These are phyloP conservation scores for Origma solitaria DNA, from an alignment of 2,113 vertebrate genomes.

Conservation along the genomic window DNA sequence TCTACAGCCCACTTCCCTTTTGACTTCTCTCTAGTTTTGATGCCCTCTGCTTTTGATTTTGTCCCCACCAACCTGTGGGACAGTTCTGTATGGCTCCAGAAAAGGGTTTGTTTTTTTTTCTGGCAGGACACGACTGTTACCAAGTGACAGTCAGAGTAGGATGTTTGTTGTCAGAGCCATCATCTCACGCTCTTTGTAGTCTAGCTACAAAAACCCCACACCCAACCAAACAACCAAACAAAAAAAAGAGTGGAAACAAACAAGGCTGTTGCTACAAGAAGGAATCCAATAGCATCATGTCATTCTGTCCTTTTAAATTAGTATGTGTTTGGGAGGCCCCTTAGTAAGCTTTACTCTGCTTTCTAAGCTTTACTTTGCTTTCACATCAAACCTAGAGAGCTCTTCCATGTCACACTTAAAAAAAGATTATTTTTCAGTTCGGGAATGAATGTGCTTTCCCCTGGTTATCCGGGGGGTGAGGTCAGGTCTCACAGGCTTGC, in stretches of 20 bases:
- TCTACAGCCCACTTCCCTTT: not conserved
- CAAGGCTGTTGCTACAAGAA: not conserved
- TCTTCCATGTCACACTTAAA: not conserved
- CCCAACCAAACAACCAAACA: not conserved
- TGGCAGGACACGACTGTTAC: not conserved
- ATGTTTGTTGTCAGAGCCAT: not conserved
- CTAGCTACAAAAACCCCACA: not conserved
- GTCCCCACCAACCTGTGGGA: fast-evolving
- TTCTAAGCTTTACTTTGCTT: not conserved
- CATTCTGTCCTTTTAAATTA: not conserved
- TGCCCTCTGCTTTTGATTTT: not conserved
- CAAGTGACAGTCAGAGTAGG: not conserved
- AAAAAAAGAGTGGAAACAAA: not conserved
- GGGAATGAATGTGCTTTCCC: not conserved
- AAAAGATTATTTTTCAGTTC: not conserved
- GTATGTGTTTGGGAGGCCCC: not conserved
- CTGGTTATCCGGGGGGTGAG: not conserved
- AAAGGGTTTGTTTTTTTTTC: fast-evolving
- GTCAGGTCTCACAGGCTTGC: not conserved
- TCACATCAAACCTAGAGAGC: not conserved
- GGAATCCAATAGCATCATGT: not conserved
- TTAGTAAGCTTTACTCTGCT: not conserved
- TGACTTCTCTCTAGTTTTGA: not conserved
- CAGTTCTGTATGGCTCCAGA: not conserved
- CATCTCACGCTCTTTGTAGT: not conserved